Evolutionary conservation across 2,113 vertebrate genomes (phyloP).

Genomic region (Noturus placidus): DNA sequence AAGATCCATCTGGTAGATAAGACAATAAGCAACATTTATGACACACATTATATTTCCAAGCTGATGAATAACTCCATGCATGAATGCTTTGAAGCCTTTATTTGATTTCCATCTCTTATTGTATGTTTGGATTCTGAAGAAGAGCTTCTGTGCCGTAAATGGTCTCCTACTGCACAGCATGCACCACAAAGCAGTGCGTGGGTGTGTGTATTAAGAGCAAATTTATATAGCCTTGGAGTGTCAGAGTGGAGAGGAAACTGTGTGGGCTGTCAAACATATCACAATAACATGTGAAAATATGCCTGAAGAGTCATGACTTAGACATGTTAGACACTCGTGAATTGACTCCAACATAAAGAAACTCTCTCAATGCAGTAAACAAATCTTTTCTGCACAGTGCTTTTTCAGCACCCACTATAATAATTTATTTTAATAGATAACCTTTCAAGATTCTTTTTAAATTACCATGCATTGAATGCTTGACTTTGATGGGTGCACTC

Average conservation of each 20-base stretch:
- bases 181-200: slow-evolving; percentile 51
- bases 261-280: slow-evolving; percentile 39
- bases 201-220: slow-evolving; percentile 50
- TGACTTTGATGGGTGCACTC: neutral
- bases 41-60: slow-evolving; percentile 17
- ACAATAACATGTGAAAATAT: slow-evolving; percentile 27
- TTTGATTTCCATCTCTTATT: slow-evolving; percentile 27
- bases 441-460: neutral
- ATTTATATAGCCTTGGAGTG: slow-evolving; percentile 45
- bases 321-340: slow-evolving; percentile 8
- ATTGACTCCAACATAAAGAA: slow-evolving; percentile 1
- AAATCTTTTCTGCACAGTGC: neutral
- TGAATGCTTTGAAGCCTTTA: slow-evolving; percentile 18
- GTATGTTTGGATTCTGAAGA: slow-evolving; percentile 34
- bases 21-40: slow-evolving; percentile 37
- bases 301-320: slow-evolving; percentile 19
- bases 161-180: slow-evolving; percentile 54
- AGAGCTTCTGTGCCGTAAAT: slow-evolving; percentile 24
- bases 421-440: slow-evolving; percentile 5
- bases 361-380: neutral
- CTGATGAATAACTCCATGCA: neutral
- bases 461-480: neutral
- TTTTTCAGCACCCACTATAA: neutral
- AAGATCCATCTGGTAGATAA: slow-evolving; percentile 29
- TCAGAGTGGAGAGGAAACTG: slow-evolving; percentile 29